A percentile compares a stretch with the other conserved stretches of the same genome.
Conservation (phyloP, 2,113 vertebrate species). For the Gymnogyps californianus region DNA sequence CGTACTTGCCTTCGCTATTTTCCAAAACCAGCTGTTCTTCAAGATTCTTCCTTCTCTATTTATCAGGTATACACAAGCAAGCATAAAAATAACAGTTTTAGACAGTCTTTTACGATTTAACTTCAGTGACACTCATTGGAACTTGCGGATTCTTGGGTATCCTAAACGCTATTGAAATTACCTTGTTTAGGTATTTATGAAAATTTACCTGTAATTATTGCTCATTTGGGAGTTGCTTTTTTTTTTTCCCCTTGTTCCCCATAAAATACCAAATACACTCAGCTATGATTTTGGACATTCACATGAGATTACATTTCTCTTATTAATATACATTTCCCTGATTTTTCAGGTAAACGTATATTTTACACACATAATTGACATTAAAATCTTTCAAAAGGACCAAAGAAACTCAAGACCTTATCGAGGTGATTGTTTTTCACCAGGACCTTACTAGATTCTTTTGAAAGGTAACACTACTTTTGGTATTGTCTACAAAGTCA, state of each 20-base stretch:
- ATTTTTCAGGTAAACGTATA: neutral
- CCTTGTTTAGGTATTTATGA: neutral
- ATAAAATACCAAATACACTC: neutral
- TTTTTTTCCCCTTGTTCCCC: neutral
- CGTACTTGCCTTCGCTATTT: neutral
- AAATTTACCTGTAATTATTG: neutral
- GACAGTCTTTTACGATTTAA: neutral
- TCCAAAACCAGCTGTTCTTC: neutral
- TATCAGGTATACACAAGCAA: neutral
- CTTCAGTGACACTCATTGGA: neutral
- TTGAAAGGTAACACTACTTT: neutral
- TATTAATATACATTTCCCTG: neutral
- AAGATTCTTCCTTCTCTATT: neutral
- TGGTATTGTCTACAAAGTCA: neutral
- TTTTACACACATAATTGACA: neutral
- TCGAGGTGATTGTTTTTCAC: neutral
- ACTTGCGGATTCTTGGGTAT: neutral
- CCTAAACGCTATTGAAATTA: neutral
- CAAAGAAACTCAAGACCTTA: neutral
- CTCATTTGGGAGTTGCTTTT: fast-evolving
- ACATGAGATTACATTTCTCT: neutral
- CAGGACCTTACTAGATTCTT: neutral
- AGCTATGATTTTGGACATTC: neutral
- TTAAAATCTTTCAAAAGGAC: neutral
- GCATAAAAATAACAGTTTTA: neutral